These are phyloP conservation scores for Cheiracanthium punctorium DNA, from an alignment of 2,888 invertebrate species.

Conservation along the genomic window DNA sequence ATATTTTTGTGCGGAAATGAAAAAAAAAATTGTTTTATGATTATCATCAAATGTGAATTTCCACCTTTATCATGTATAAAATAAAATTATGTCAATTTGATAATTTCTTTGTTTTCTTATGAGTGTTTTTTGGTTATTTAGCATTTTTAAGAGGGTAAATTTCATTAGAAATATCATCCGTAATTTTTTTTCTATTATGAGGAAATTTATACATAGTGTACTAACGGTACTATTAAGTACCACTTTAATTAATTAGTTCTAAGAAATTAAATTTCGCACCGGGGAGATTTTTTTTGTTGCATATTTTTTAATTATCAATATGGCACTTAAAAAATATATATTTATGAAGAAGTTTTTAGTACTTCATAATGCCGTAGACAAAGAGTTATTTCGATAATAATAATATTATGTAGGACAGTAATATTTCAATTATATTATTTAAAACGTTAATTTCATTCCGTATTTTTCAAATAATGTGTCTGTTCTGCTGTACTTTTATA, in stretches of 20 bases:
- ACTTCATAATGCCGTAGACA: conserved; percentile 15
- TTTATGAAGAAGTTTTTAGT: conserved; percentile 15
- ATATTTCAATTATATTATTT: too few species aligned
- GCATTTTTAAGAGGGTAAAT: neutral
- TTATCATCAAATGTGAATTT: conserved; percentile 8
- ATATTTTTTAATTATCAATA: conserved; percentile 8
- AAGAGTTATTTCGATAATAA: neutral
- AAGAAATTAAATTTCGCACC: conserved; percentile 14
- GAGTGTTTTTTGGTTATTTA: neutral
- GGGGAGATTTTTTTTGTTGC: neutral
- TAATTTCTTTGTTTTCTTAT: neutral
- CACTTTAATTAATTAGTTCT: conserved; percentile 24
- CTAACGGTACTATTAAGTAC: conserved; percentile 12
- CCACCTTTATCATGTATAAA: neutral
- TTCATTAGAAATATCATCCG: neutral
- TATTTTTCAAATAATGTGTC: too few species aligned
- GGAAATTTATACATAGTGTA: neutral
- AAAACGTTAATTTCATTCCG: too few species aligned
- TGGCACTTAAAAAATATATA: conserved; percentile 10
- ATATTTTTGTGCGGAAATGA: neutral
- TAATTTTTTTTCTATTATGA: neutral
- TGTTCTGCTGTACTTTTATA: too few species aligned
- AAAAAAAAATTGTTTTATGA: conserved; percentile 5
- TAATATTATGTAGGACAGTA: too few species aligned
- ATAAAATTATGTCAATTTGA: neutral